These are phyloP conservation scores for Cosmia pyralina DNA, from an alignment of 2,888 invertebrate genomes.

Conservation along the genomic window DNA sequence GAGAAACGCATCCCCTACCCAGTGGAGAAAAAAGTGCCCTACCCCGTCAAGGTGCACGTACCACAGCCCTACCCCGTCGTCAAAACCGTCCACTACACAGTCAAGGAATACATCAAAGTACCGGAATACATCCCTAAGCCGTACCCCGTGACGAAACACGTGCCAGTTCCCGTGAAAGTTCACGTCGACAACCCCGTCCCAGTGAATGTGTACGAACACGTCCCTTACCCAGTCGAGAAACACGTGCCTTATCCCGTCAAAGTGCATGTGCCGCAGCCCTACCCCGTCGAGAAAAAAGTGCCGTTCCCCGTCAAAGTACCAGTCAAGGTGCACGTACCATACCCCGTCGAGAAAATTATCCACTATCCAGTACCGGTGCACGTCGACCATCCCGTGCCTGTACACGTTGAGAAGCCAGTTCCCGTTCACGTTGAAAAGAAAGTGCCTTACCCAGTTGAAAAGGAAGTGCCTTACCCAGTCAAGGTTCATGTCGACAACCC, in stretches of 20 bases:
- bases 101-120: constrained; percentile 92
- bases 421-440: constrained; percentile 93
- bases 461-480: constrained; percentile 93
- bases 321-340: constrained; percentile 93
- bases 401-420: constrained; percentile 92
- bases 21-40: constrained; percentile 91
- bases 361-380: constrained; percentile 93
- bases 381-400: constrained; percentile 92
- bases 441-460: constrained; percentile 94
- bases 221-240: constrained; percentile 93
- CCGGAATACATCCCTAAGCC: constrained; percentile 92
- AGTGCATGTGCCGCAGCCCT: constrained; percentile 93
- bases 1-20: constrained; percentile 92
- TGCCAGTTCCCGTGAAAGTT: constrained; percentile 92
- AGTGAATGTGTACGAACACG: constrained; percentile 90
- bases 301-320: constrained; percentile 92
- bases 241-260: constrained; percentile 92
- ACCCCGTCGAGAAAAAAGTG: constrained; percentile 93
- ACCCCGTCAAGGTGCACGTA: constrained; percentile 92
- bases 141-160: constrained; percentile 92
- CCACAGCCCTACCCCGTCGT: constrained; percentile 93
- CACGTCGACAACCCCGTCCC: constrained; percentile 92
- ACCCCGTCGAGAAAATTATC: constrained; percentile 93
- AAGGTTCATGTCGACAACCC: constrained; percentile 92
- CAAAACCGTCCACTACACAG: constrained; percentile 92